Evolutionary conservation across 2,888 invertebrate genomes (phyloP).

Genomic region (Pandemis cinnamomeana): DNA sequence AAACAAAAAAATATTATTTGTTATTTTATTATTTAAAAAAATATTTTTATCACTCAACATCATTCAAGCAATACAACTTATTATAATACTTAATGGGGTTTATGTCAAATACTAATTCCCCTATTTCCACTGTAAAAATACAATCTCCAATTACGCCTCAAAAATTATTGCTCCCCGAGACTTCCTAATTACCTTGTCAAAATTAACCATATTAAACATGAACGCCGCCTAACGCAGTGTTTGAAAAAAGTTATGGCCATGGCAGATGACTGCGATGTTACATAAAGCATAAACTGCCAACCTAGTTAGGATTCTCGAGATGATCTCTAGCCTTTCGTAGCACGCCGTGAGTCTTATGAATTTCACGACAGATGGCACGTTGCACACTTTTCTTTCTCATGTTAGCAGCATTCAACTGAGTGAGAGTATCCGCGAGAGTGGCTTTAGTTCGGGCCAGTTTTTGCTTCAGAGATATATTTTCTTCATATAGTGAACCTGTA

Average conservation of each 20-base stretch:
- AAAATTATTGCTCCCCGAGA: neutral
- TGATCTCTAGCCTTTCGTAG: constrained; percentile 90
- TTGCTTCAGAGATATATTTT: constrained; percentile 89
- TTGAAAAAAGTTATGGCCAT: neutral
- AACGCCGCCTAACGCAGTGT: constrained; percentile 10
- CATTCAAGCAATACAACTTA: constrained; percentile 27
- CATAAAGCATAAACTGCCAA: constrained; percentile 1
- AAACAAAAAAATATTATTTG: constrained; percentile 3
- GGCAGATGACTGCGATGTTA: neutral
- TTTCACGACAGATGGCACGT: constrained; percentile 92
- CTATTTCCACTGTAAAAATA: constrained; percentile 8
- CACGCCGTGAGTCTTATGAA: constrained; percentile 91
- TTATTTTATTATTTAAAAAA: constrained; percentile 18
- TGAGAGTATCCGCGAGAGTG: constrained; percentile 90
- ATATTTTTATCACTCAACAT: constrained; percentile 21
- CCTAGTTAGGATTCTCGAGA: constrained; percentile 80
- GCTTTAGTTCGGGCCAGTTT: constrained; percentile 89
- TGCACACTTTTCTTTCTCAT: constrained; percentile 92
- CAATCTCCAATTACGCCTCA: constrained; percentile 8
- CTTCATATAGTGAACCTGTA: constrained; percentile 80
- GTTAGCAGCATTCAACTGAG: constrained; percentile 90
- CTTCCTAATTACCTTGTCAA: neutral
- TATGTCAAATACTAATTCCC: constrained; percentile 11
- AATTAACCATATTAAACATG: neutral
- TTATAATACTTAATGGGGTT: constrained; percentile 28